Percentiles rank a stretch among this genome's conserved stretches.
phyloP scores from a whole-genome alignment of 2,797 vertebrate species.

The Gila robusta region DNA sequence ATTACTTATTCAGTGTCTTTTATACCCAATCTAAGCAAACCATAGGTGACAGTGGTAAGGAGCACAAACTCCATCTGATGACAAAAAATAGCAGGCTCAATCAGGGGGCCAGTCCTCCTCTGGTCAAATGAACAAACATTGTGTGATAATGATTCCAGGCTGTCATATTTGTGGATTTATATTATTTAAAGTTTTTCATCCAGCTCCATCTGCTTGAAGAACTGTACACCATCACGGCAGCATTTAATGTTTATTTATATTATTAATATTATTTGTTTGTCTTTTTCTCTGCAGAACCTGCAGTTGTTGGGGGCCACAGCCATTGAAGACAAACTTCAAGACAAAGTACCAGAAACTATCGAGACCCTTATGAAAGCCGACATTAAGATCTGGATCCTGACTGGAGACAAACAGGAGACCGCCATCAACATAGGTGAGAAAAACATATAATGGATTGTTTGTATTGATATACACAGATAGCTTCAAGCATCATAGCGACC shows the following conservation, averaged over 20 bases:
- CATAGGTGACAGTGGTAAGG: too few species aligned
- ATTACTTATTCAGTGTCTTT: too few species aligned
- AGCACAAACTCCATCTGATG: too few species aligned
- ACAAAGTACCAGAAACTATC: conserved; percentile 97
- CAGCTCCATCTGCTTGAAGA: background rate
- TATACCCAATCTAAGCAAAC: too few species aligned
- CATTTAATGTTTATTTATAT: background rate
- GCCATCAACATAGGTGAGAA: conserved; percentile 96
- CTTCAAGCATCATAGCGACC: background rate
- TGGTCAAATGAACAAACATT: background rate
- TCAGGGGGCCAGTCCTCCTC: too few species aligned
- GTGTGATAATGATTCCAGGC: background rate
- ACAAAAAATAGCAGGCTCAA: too few species aligned
- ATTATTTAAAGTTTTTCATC: background rate
- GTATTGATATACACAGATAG: background rate
- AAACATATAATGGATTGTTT: background rate
- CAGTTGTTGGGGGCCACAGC: conserved; percentile 97
- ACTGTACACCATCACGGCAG: background rate
- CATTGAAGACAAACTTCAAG: conserved; percentile 97
- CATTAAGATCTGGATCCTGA: conserved; percentile 99
- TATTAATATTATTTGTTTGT: background rate
- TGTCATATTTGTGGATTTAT: background rate
- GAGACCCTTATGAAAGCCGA: conserved; percentile 98
- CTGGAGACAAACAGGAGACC: conserved; percentile 98
- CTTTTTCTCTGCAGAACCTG: conserved; percentile 84